Evolutionary conservation across 2,888 invertebrate genomes (phyloP).

Genomic region (Pandemis cinnamomeana): DNA sequence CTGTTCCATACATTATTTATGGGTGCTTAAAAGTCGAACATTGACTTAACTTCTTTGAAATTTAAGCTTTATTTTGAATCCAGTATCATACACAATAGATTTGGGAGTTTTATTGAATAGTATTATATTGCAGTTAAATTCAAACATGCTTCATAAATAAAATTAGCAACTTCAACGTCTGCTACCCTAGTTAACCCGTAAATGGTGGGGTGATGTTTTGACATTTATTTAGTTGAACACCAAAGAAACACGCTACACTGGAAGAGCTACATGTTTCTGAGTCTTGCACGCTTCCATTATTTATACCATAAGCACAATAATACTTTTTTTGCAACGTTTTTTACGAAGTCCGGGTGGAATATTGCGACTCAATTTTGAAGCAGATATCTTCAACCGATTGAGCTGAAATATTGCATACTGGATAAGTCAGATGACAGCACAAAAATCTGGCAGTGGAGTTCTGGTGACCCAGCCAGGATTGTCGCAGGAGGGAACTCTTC

Average conservation of each 20-base stretch:
- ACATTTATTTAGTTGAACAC: slow-evolving; percentile 60
- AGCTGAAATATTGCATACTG: too few species aligned
- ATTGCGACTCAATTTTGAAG: too few species aligned
- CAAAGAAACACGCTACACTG: slow-evolving; percentile 2
- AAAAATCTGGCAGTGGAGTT: too few species aligned
- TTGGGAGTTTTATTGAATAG: not conserved
- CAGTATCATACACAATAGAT: slow-evolving; percentile 22
- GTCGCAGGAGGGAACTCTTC: too few species aligned
- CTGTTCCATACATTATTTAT: slow-evolving; percentile 67
- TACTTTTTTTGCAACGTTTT: too few species aligned
- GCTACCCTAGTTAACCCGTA: slow-evolving; percentile 76
- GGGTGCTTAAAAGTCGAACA: slow-evolving; percentile 47
- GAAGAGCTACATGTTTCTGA: not conserved
- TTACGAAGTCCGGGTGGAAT: too few species aligned
- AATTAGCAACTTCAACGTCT: slow-evolving; percentile 69
- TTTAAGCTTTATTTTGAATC: slow-evolving; percentile 30
- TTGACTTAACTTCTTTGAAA: slow-evolving; percentile 10
- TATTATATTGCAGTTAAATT: slow-evolving; percentile 59
- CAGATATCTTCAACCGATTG: too few species aligned
- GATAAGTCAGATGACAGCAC: too few species aligned
- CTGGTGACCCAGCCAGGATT: too few species aligned
- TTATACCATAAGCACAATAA: too few species aligned
- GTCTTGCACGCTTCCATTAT: not conserved
- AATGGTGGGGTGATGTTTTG: slow-evolving; percentile 76
- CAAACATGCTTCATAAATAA: slow-evolving; percentile 80